These are phyloP conservation scores for Bucco capensis DNA, from an alignment of 2,113 vertebrate genomes.

Conservation along the genomic window DNA sequence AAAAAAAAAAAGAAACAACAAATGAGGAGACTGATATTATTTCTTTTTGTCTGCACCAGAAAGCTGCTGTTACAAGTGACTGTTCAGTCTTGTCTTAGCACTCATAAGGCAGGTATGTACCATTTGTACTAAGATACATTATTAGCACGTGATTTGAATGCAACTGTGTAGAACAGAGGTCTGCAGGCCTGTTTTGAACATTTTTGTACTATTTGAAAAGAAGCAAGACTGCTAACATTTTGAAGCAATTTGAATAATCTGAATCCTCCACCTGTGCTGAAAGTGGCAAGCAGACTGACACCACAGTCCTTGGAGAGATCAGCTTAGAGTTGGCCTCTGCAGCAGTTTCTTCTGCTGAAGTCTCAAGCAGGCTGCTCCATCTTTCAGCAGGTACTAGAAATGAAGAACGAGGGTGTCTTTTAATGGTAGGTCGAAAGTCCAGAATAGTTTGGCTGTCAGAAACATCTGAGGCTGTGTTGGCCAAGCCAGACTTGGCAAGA, in stretches of 20 bases:
- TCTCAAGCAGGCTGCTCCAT: neutral
- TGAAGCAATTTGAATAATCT: neutral
- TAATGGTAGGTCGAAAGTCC: conserved; percentile 13
- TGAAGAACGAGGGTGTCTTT: conserved; percentile 18
- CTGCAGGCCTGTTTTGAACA: neutral
- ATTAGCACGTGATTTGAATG: neutral
- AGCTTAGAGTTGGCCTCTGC: neutral
- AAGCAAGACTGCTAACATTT: neutral
- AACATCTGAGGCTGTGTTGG: neutral
- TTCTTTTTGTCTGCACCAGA: neutral
- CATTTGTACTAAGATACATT: neutral
- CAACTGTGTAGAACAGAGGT: neutral
- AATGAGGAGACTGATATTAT: neutral
- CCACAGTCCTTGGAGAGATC: neutral
- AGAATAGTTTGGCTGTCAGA: conserved; percentile 11
- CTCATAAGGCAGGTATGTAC: neutral
- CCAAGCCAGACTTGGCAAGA: neutral
- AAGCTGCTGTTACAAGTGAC: neutral
- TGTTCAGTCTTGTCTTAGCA: neutral
- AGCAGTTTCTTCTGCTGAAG: neutral
- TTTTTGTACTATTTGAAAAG: neutral
- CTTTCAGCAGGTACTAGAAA: conserved; percentile 30
- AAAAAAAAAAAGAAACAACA: no score
- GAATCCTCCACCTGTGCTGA: neutral
- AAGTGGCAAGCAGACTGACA: neutral